Evolutionary conservation across 1,140 invertebrate genomes (phyloP).

Genomic region (Microplitis demolitor): DNA sequence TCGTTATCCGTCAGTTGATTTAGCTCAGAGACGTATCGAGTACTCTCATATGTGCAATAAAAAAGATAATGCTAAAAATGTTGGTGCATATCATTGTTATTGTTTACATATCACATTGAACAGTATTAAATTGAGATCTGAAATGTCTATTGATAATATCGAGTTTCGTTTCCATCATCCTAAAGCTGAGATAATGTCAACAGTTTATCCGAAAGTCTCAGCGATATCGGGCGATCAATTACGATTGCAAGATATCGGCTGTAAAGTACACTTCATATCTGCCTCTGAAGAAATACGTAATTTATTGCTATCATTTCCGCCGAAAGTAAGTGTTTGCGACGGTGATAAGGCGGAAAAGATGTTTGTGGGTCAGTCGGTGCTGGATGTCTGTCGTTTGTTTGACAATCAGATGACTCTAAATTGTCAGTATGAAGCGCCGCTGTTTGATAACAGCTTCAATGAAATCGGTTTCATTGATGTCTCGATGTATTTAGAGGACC

Average conservation of each 20-base stretch:
- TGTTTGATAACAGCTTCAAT: slow-evolving; percentile 41
- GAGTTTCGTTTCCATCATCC: slow-evolving; percentile 60
- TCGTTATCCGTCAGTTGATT: slow-evolving; percentile 5
- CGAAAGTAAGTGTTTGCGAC: slow-evolving; percentile 55
- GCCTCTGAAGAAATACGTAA: slow-evolving; percentile 50
- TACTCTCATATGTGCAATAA: slow-evolving; percentile 21
- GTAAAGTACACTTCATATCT: slow-evolving; percentile 60
- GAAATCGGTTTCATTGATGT: slow-evolving; percentile 46
- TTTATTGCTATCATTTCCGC: slow-evolving; percentile 51
- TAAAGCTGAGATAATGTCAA: slow-evolving; percentile 50
- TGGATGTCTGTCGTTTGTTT: slow-evolving; percentile 47
- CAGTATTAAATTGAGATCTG: slow-evolving; percentile 41
- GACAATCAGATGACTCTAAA: slow-evolving; percentile 32
- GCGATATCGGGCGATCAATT: slow-evolving; percentile 42
- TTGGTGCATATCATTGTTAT: slow-evolving; percentile 49
- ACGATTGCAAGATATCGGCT: slow-evolving; percentile 52
- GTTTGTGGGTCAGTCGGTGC: slow-evolving; percentile 40
- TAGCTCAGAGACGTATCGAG: neutral
- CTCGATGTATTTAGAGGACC: slow-evolving; percentile 47
- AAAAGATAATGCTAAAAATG: slow-evolving; percentile 35
- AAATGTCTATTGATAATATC: slow-evolving; percentile 38
- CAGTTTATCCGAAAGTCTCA: slow-evolving; percentile 38
- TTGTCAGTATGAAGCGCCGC: slow-evolving; percentile 41
- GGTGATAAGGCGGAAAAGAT: slow-evolving; percentile 36
- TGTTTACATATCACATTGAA: slow-evolving; percentile 43